phyloP scores from a whole-genome alignment of 2,888 invertebrate species.

The Drosophila borborema region DNA sequence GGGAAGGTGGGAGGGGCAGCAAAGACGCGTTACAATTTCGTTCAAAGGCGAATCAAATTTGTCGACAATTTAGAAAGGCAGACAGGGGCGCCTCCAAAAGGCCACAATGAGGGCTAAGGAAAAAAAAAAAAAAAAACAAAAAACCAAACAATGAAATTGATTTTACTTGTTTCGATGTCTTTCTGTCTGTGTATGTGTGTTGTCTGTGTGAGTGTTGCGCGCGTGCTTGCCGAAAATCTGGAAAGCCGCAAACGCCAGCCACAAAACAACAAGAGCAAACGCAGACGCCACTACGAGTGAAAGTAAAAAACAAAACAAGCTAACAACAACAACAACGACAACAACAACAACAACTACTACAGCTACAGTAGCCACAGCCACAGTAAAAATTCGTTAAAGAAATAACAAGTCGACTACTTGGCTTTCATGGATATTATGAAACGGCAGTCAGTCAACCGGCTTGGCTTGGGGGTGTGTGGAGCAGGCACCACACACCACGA shows the following conservation, averaged over 20 bases:
- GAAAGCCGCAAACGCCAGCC: conserved; percentile 34
- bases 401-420: conserved; percentile 62
- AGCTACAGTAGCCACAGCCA: conserved; percentile 1
- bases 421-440: conserved; percentile 79
- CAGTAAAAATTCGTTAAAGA: conserved; percentile 37
- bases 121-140: conserved; percentile 16
- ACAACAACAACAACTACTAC: conserved; percentile 19
- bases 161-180: conserved; percentile 41
- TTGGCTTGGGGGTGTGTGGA: conserved; percentile 28
- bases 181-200: neutral
- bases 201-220: conserved; percentile 24
- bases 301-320: conserved; percentile 59
- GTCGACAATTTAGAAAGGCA: conserved; percentile 72
- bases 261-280: conserved; percentile 34
- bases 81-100: conserved; percentile 26
- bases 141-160: conserved; percentile 67
- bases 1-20: neutral
- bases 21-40: conserved; percentile 69
- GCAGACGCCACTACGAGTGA: conserved; percentile 60
- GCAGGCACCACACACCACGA: conserved; percentile 4
- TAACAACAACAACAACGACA: conserved; percentile 7
- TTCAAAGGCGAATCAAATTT: conserved; percentile 71
- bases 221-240: conserved; percentile 66
- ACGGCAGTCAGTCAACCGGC: conserved; percentile 73
- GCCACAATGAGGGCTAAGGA: conserved; percentile 15